Evolutionary conservation across 2,113 vertebrate species (phyloP), one percentile per base, ranked within the genome.

Genomic region (Oryzias curvinotus): DNA sequence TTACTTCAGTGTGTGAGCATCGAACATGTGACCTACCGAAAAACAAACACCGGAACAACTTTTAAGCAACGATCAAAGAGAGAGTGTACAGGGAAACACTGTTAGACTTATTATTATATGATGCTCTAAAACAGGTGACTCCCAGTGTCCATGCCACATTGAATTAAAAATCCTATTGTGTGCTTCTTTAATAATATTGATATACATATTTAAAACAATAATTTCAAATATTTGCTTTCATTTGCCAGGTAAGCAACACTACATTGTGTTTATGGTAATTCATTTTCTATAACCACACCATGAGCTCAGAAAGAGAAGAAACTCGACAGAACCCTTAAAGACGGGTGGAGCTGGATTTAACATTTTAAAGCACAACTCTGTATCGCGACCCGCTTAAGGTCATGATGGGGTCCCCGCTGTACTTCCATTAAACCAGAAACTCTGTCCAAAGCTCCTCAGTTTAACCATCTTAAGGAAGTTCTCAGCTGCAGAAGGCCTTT

Each of bases 401-500:
- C 77, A 78, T 79, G 82, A 78, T 82, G 68, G 57, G 60, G 70
- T 91, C 88, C 88, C 90, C 52, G 67, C 85, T 78, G 90, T 77
- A 18, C 80, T 74, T 88, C 75, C 81, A 85, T 83, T 86, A 87
- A 83, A 82, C 84, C 85, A 85, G 84, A 86, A 90, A 86, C 86
- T 83, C 84, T 85, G 82, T 88, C 83, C 69, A 78, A 85, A 89
- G 85, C 85, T 86, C 80, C 82, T 86, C 84, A 79, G 83, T 87
- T 91, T 88, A 91, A 89, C 83, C 81, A 10, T 10, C 36, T 36
- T 36, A 36, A 36, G 10, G 36, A 36, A 36, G 36, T 36, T 3
- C 8, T 36, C 10, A 91, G 86, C 85, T 89, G 82, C 87, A 91
- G 3, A 92, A 90, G 85, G 88, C 91, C 85, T 91, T 91, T 82